phyloP scores from a whole-genome alignment of 2,797 vertebrate genomes.

The Threskiornis aethiopicus region DNA sequence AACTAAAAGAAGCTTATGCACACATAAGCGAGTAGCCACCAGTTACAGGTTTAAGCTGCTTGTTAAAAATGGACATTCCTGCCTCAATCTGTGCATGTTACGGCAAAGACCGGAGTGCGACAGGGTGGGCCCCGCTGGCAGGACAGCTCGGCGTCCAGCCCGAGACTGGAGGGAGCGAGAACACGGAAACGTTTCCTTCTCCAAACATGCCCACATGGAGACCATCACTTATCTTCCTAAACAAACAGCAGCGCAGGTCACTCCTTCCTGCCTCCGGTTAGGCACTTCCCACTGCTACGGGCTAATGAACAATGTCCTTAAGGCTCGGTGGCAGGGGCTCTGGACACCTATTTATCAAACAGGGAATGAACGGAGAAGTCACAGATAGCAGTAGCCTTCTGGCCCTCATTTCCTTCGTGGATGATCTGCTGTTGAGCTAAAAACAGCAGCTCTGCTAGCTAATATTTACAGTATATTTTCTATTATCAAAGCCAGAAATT shows the following conservation, averaged over 20 bases:
- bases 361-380: background rate
- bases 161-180: background rate
- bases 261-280: background rate
- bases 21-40: background rate
- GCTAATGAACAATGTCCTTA: background rate
- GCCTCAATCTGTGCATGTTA: background rate
- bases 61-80: background rate
- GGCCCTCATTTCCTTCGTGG: background rate
- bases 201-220: background rate
- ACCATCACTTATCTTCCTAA: background rate
- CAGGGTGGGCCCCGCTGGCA: background rate
- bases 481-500: background rate
- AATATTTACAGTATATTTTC: background rate
- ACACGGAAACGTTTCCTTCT: background rate
- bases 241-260: background rate
- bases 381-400: background rate
- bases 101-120: rapidly evolving
- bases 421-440: background rate
- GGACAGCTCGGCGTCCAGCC: background rate
- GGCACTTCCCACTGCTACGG: background rate
- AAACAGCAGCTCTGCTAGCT: background rate
- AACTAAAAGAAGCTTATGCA: background rate
- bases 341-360: background rate
- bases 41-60: background rate
- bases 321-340: background rate